Base-by-base conservation (phyloP, 2,797 vertebrate genomes). In the Brachyrhaphis roseni region DNA sequence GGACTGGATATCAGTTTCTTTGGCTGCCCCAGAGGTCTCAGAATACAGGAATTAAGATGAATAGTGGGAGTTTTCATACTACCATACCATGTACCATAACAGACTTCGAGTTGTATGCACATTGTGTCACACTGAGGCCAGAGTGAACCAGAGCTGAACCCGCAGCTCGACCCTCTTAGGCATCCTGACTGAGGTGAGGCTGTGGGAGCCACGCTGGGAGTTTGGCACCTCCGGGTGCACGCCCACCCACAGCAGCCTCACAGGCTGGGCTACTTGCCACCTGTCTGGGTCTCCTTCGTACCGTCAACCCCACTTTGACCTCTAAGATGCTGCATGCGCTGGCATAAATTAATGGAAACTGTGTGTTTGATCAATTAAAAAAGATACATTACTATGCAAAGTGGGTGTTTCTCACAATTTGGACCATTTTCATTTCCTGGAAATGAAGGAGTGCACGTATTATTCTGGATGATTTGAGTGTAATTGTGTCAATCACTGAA, bases 221-320 rank as follows among this genome's bases (percentile, higher is more conserved):
- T 95, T 94, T 94, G 88, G 91, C 95, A 94, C 95, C 94, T 95
- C 91, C 78, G 78, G 90, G 85, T 87, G 87, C 85, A 89, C 78
- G 72, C 86, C 89, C 92, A 91, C 89, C 93, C 93, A 92, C 91
- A 84, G 87, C 80, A 89, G 89, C 86, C 91, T 89, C 87, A 76
- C 84, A 85, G 82, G 80, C 86, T 82, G 86, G 92, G 90, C 91
- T 78, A 82, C 84, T 87, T 91, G 92, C 91, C 95, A 95, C 90
- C 95, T 95, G 94, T 94, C 92, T 92, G 91, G 84, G 82, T 83
- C 88, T 82, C 89, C 83, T n/a, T 72, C 76, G 84, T 84, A 41
- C 82, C 79, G 26, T 80, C 86, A 78, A 82, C 86, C 87, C 80
- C 55, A 49, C 20, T 74, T 43, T 13, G 79, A 91, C 89, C 91